Evolutionary conservation across 2,888 invertebrate genomes (phyloP), one percentile per base, ranked within the genome.

Genomic region (Campopleginae sp.): DNA sequence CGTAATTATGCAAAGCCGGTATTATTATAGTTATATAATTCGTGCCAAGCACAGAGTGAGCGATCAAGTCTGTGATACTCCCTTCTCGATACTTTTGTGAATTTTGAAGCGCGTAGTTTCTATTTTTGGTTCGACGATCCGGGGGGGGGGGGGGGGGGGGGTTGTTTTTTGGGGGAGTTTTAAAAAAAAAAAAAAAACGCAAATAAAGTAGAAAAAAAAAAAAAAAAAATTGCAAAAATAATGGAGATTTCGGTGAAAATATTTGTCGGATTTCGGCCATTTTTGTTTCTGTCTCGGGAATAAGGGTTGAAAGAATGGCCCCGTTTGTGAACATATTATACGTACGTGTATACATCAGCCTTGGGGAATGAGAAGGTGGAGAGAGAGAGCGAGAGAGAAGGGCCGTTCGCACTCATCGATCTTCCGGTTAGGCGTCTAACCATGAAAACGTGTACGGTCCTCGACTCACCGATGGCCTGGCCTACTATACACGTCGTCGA

Each of bases 341-440:
- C 75, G 80, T 80, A 68, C 74, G 74, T 54, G 48, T 76, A 76
- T 54, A 33, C 51, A 51, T 38, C 31, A 23, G 71, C 54, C 23
- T 23, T 0, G 17, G 80, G 19, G 65, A 54, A 68, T 19, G 74
- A 48, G 68, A n/a, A 8, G n/a, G 65, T 14, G 38, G 10, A n/a
- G 38, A 85, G 72, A 66, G 51, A 65, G 48, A 19, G 74, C 1
- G 74, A 82, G 70, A 70, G 72, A 78, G 58, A 42, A 77, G 88
- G 71, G 84, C 84, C 75, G 87, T 61, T 84, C 77, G 80, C 76
- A 86, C 87, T 88, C 88, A 90, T 90, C 90, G 90, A 90, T 90
- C 89, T 90, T 88, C 87, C 89, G 88, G 86, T 79, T 80, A 83
- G 87, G 87, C 86, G 88, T 88, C 87, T 88, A 88, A 89, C 88